phyloP scores from a whole-genome alignment of 2,797 vertebrate genomes.

The Sciaenops ocellatus region DNA sequence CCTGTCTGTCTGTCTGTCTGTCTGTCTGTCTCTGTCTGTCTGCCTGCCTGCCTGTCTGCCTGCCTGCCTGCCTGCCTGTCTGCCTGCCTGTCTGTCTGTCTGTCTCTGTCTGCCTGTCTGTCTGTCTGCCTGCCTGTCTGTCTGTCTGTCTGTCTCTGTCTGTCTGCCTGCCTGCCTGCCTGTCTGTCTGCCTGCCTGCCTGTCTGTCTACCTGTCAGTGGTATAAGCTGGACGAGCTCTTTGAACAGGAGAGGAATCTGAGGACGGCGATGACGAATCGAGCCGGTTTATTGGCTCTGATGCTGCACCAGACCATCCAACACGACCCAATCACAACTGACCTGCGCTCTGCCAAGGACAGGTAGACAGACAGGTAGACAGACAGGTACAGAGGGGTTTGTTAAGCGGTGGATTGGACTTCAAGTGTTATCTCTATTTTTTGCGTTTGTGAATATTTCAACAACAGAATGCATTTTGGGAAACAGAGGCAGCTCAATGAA shows the following conservation, averaged over 20 bases:
- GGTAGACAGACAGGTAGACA: slow-evolving; percentile 40
- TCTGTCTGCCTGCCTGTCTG: slow-evolving; percentile 29
- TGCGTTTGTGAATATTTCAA: neutral
- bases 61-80: slow-evolving; percentile 22
- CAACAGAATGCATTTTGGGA: slow-evolving; percentile 18
- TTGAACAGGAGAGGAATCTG: slow-evolving; percentile 94
- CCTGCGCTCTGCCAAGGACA: slow-evolving; percentile 89
- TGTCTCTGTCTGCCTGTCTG: slow-evolving; percentile 4
- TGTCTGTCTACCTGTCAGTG: slow-evolving; percentile 81
- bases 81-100: neutral
- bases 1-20: slow-evolving; percentile 12
- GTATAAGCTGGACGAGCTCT: slow-evolving; percentile 95
- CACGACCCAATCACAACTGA: slow-evolving; percentile 93
- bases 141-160: neutral
- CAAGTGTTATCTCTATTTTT: too few species aligned
- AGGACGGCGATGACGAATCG: slow-evolving; percentile 93
- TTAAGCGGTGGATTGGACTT: too few species aligned
- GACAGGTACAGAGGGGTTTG: neutral
- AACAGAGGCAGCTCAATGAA: neutral
- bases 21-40: slow-evolving; percentile 42
- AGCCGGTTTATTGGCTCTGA: slow-evolving; percentile 90
- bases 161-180: too few species aligned
- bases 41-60: too few species aligned
- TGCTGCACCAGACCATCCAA: slow-evolving; percentile 96
- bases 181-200: too few species aligned